A percentile compares a stretch with the other conserved stretches of the same genome.
Conservation (phyloP, 2,797 vertebrate genomes). For the Tadarida brasiliensis region DNA sequence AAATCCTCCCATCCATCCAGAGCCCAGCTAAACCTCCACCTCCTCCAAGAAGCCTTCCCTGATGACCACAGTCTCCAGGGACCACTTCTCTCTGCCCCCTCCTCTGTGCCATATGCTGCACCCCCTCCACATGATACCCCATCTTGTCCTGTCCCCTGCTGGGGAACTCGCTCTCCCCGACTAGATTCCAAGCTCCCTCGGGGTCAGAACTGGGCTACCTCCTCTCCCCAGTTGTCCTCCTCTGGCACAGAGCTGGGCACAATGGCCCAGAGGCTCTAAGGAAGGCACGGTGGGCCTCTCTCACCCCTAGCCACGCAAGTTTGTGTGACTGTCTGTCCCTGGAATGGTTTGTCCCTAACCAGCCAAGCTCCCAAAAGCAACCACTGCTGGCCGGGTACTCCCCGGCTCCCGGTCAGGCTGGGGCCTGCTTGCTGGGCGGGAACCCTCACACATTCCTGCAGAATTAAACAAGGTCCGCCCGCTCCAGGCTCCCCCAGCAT, state of each 20-base stretch:
- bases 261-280: background rate
- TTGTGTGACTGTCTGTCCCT: background rate
- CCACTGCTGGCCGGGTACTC: background rate
- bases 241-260: background rate
- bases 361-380: background rate
- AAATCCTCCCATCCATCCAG: background rate
- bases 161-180: background rate
- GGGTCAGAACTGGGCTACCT: background rate
- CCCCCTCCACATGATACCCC: fast-evolving
- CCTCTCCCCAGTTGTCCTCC: background rate
- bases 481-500: constrained; percentile 51
- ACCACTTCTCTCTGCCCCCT: no score
- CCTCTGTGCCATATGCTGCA: no score
- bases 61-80: background rate
- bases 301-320: background rate
- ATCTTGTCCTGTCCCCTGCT: background rate
- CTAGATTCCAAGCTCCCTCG: background rate
- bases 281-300: background rate
- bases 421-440: constrained; percentile 68
- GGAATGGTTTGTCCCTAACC: background rate
- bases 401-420: constrained; percentile 31
- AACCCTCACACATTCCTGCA: constrained; percentile 57
- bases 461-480: constrained; percentile 72
- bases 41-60: background rate
- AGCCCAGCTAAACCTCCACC: background rate